Evolutionary conservation across 1,140 invertebrate species (phyloP).

Genomic region (Epicauta chinensis): DNA sequence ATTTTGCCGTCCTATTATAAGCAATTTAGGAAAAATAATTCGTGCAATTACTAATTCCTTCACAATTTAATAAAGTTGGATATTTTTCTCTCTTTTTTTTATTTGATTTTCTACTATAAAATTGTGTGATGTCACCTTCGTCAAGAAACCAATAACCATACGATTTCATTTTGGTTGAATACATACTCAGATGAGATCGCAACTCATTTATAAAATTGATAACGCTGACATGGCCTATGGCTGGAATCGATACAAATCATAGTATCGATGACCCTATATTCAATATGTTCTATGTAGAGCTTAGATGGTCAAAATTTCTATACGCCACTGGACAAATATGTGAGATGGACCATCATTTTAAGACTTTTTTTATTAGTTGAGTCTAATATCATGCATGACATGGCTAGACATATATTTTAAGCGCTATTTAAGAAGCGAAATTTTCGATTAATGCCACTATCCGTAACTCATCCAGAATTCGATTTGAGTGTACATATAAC

Average conservation of each 20-base stretch:
- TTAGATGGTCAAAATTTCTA: neutral
- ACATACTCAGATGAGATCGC: constrained; percentile 22
- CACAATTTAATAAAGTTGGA: too few relatives aligned
- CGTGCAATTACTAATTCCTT: too few relatives aligned
- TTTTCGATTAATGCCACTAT: too few relatives aligned
- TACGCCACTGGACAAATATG: neutral
- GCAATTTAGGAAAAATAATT: too few relatives aligned
- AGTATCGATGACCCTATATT: constrained; percentile 7
- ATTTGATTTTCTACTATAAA: neutral
- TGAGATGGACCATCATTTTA: constrained; percentile 6
- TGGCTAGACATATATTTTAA: too few relatives aligned
- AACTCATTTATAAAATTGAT: constrained; percentile 26
- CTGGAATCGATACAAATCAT: constrained; percentile 21
- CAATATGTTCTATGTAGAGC: neutral
- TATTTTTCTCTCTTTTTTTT: too few relatives aligned
- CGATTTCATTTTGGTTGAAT: constrained; percentile 20
- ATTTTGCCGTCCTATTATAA: neutral
- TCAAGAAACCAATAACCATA: constrained; percentile 4
- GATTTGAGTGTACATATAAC: too few relatives aligned
- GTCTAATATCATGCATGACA: constrained; percentile 9
- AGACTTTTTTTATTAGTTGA: constrained; percentile 11
- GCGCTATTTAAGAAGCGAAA: too few relatives aligned
- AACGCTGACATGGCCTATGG: constrained; percentile 18
- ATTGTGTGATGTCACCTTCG: neutral
- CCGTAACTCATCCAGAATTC: too few relatives aligned